These are phyloP conservation scores for Drosophila mayri DNA, from an alignment of 1,140 invertebrate species.

Conservation along the genomic window DNA sequence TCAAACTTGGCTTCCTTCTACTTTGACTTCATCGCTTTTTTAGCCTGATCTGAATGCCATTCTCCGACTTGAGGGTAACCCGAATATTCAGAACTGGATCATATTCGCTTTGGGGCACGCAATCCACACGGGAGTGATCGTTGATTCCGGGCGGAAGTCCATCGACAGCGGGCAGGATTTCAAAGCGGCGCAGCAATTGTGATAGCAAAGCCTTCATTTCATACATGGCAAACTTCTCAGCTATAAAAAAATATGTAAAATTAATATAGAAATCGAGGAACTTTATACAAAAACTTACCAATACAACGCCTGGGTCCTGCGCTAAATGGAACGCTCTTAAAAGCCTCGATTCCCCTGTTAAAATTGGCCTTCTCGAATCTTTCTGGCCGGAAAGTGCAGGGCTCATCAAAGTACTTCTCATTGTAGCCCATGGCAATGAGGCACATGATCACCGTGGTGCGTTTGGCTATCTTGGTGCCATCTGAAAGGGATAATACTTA, in stretches of 20 bases:
- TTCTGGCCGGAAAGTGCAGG: conserved; percentile 91
- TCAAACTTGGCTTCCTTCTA: background rate
- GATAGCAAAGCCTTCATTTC: conserved; percentile 85
- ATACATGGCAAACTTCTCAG: conserved; percentile 85
- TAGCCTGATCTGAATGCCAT: conserved; percentile 75
- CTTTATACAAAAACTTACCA: conserved; percentile 39
- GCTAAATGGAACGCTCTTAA: conserved; percentile 87
- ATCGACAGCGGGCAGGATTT: conserved; percentile 73
- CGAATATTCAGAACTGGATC: conserved; percentile 76
- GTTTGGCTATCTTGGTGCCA: conserved; percentile 74
- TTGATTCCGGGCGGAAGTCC: conserved; percentile 69
- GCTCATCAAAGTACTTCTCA: conserved; percentile 89
- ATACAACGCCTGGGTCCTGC: conserved; percentile 77
- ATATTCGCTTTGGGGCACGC: conserved; percentile 73
- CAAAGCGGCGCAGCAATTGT: conserved; percentile 81
- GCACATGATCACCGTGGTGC: conserved; percentile 78
- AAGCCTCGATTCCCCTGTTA: conserved; percentile 71
- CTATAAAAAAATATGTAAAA: conserved; percentile 38
- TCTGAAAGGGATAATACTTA: conserved; percentile 7
- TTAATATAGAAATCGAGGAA: too few relatives aligned
- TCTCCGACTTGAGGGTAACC: conserved; percentile 76
- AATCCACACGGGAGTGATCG: conserved; percentile 69
- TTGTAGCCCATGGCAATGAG: conserved; percentile 82
- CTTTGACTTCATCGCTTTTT: conserved; percentile 23
- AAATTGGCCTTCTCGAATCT: conserved; percentile 86